Percentiles rank a stretch among this genome's conserved stretches.
Conservation (phyloP, 1,140 invertebrate genomes). For the Pogonomyrmex californicus region DNA sequence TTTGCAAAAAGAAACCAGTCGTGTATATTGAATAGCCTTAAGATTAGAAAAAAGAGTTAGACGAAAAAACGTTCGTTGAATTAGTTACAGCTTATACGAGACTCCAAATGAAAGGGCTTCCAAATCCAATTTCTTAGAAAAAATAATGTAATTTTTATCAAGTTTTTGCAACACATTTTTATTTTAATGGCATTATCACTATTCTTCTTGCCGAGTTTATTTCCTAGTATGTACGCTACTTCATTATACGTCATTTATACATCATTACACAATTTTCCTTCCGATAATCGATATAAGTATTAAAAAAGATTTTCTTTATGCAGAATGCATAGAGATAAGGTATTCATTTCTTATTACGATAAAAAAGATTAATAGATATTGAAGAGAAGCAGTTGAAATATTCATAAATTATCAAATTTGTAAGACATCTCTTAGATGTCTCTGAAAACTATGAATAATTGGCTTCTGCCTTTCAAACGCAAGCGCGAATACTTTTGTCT, state of each 20-base stretch:
- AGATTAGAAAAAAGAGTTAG: slow-evolving; percentile 30
- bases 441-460: neutral
- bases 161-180: neutral
- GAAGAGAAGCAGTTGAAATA: neutral
- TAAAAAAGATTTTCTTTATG: neutral
- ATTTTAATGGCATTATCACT: neutral
- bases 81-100: neutral
- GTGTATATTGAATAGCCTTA: slow-evolving; percentile 31
- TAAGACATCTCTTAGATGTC: neutral
- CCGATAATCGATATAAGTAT: slow-evolving; percentile 12
- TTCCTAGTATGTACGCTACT: neutral
- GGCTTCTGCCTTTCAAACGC: neutral
- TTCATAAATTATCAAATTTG: neutral
- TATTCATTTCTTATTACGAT: neutral
- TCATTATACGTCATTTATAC: neutral
- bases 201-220: neutral
- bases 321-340: neutral
- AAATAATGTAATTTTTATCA: neutral
- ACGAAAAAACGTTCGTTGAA: neutral
- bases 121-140: neutral
- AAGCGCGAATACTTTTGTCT: neutral
- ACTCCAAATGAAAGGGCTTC: neutral
- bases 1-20: slow-evolving; percentile 13
- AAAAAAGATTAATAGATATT: neutral
- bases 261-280: neutral